Evolutionary conservation across 2,797 vertebrate species (phyloP), one percentile per base, ranked within the genome.

Genomic region (Pseudopleuronectes americanus): DNA sequence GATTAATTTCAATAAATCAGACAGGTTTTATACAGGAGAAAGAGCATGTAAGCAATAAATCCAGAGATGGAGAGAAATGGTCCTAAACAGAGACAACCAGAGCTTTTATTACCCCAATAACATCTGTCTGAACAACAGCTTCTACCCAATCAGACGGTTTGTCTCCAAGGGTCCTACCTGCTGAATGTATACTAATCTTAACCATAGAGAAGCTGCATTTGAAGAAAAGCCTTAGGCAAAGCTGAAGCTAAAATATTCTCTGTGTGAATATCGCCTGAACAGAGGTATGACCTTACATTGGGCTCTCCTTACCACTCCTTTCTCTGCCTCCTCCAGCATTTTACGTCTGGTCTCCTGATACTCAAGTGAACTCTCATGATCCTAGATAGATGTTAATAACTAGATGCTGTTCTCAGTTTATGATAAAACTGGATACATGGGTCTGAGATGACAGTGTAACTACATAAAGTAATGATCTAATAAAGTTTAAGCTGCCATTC

Each of bases 161-260:
- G 73, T 79, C 61, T 76, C 76, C 3, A 41, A 59, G 31, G 49
- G 74, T 83, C 49, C 16, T 12, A 57, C 72, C 53, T 56, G 51
- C 64, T 64, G 60, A 33, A 53, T 57, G 57, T 62, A 48, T 83
- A 76, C 71, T 63, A 70, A 64, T 61, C 72, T 41, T 21, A 59
- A 67, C 57, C 48, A 24, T 14, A 41, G 19, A 64, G 51, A 43
- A 54, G 71, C 75, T 71, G 28, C 52, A 49, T 72, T 66, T 76
- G n/a, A 68, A 76, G 59, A 69, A 55, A 6, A 51, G 73, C 82
- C 82, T 28, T 57, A 21, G 71, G 80, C 63, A 19, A 62, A 58
- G 68, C 59, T 53, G 31, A 1, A 49, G 74, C 49, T 64, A 10
- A 49, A 75, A 57, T 24, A 56, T 64, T 33, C 7, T 77, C 66